A percentile compares a stretch with the other conserved stretches of the same genome.
Evolutionary conservation across 2,113 vertebrate genomes (phyloP).

Genomic region (Sterna hirundo): DNA sequence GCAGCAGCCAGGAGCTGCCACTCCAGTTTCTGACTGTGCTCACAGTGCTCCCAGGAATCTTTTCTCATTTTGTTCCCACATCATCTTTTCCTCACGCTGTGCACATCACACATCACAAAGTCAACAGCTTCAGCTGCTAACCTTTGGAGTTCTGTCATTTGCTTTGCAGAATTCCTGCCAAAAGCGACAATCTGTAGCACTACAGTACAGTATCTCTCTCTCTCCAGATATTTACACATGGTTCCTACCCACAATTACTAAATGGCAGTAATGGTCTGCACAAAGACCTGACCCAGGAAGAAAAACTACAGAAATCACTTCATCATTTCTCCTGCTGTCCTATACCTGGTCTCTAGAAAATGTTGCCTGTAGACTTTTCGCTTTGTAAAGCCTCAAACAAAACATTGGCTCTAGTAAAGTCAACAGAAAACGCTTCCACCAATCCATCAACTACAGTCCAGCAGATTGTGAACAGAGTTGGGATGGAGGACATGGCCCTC

Average conservation of each 20-base stretch:
- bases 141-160: conserved; percentile 21
- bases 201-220: background rate
- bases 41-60: conserved; percentile 20
- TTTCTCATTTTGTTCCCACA: conserved; percentile 45
- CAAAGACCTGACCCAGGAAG: background rate
- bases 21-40: background rate
- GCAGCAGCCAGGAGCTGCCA: background rate
- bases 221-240: background rate
- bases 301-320: background rate
- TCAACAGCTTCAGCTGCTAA: conserved; percentile 45
- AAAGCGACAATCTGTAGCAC: background rate
- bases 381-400: background rate
- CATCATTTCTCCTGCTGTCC: background rate
- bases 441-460: background rate
- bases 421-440: background rate
- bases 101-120: conserved; percentile 30
- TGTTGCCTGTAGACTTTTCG: background rate
- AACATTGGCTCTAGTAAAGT: background rate
- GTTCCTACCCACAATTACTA: background rate
- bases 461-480: background rate
- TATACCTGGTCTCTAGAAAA: background rate
- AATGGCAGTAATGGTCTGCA: background rate
- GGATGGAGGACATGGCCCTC: background rate
- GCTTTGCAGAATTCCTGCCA: background rate
- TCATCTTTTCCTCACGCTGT: conserved; percentile 30